Evolutionary conservation across 2,888 invertebrate genomes (phyloP).

Genomic region (Pteria penguin): DNA sequence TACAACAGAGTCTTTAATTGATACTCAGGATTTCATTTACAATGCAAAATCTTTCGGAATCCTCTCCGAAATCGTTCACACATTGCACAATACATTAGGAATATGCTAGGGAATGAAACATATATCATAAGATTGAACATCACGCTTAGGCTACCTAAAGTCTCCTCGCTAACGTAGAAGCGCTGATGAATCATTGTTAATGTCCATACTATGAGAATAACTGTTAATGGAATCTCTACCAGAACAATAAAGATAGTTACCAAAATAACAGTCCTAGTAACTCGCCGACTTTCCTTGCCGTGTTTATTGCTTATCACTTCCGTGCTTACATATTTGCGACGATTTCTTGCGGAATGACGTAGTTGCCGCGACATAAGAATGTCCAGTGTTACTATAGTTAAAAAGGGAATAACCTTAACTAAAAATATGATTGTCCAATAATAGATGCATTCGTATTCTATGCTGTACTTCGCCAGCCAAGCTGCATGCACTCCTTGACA

Average conservation of each 20-base stretch:
- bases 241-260: conserved; percentile 80
- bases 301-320: conserved; percentile 39
- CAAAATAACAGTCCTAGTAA: conserved; percentile 77
- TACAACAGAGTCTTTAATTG: too few species aligned
- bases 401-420: conserved; percentile 93
- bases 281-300: conserved; percentile 64
- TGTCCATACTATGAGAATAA: conserved; percentile 86
- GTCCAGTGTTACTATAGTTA: conserved; percentile 91
- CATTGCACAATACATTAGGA: conserved; percentile 97
- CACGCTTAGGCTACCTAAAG: conserved; percentile 52
- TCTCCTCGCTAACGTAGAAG: conserved; percentile 45
- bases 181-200: conserved; percentile 80
- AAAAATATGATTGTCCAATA: conserved; percentile 91
- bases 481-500: conserved; percentile 56
- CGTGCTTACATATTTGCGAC: conserved; percentile 88
- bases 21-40: too few species aligned
- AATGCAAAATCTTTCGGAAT: neutral
- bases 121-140: conserved; percentile 94
- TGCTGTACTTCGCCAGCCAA: conserved; percentile 61
- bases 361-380: conserved; percentile 91
- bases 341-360: conserved; percentile 88
- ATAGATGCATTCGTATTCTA: conserved; percentile 87
- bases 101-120: conserved; percentile 93
- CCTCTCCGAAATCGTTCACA: conserved; percentile 89
- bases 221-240: conserved; percentile 80